phyloP scores from a whole-genome alignment of 1,140 invertebrate genomes.

The Holcopasites calliopsidis region DNA sequence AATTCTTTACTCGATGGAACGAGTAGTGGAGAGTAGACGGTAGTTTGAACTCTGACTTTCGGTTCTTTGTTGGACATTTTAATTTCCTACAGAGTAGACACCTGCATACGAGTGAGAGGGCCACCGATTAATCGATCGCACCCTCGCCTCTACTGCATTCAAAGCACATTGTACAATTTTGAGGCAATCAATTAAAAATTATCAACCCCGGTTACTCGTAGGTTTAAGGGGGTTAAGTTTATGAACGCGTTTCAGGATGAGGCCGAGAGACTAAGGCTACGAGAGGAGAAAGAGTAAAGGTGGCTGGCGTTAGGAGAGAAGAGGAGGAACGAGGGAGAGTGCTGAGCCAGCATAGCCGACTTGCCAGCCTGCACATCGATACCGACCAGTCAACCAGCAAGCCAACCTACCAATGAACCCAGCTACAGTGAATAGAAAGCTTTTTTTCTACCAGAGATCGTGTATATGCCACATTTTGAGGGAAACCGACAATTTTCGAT shows the following conservation, averaged over 20 bases:
- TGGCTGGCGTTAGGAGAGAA: conserved; percentile 56
- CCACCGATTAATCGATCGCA: background rate
- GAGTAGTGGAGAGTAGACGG: background rate
- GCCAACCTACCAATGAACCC: conserved; percentile 71
- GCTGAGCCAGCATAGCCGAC: conserved; percentile 78
- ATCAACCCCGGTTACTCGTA: conserved; percentile 25
- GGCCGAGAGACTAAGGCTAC: conserved; percentile 51
- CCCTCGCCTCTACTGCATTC: too few species aligned
- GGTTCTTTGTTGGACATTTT: too few species aligned
- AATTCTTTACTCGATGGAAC: background rate
- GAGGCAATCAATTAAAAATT: conserved; percentile 42
- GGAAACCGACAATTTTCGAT: conserved; percentile 21
- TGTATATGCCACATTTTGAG: conserved; percentile 24
- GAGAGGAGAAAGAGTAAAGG: conserved; percentile 59
- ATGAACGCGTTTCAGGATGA: conserved; percentile 63
- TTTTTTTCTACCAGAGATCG: conserved; percentile 42
- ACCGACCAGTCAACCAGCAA: conserved; percentile 77
- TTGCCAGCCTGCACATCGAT: conserved; percentile 79
- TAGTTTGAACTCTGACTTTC: too few species aligned
- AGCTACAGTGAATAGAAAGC: conserved; percentile 57
- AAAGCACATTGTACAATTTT: background rate
- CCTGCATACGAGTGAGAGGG: too few species aligned
- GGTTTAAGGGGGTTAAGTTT: conserved; percentile 63
- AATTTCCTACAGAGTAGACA: too few species aligned
- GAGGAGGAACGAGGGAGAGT: conserved; percentile 76